These are phyloP conservation scores for Labroides dimidiatus DNA, from an alignment of 2,797 vertebrate genomes.

Conservation along the genomic window DNA sequence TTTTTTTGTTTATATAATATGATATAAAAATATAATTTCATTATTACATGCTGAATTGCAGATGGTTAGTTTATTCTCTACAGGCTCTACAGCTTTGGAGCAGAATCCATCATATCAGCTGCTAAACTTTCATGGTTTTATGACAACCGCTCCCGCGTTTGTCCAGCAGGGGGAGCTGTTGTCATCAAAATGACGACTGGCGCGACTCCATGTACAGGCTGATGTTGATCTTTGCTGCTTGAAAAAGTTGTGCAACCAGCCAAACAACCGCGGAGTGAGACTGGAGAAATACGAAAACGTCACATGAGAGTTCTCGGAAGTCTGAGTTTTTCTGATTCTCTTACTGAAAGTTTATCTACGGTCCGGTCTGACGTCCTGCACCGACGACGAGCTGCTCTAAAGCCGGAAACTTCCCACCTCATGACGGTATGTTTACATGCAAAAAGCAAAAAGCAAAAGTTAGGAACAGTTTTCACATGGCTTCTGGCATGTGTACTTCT, in stretches of 20 bases:
- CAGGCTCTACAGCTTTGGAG: no score
- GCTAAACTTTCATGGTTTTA: no score
- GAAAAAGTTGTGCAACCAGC: slow-evolving; percentile 70
- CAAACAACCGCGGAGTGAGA: slow-evolving; percentile 31
- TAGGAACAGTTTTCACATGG: not conserved
- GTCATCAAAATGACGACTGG: slow-evolving; percentile 34
- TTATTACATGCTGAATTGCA: no score
- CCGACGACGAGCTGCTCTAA: slow-evolving; percentile 22
- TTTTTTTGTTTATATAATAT: no score
- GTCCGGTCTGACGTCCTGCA: not conserved
- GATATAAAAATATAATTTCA: no score
- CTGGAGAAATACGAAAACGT: slow-evolving; percentile 36
- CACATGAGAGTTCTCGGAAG: slow-evolving; percentile 69
- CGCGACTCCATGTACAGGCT: not conserved
- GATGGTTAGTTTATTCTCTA: no score
- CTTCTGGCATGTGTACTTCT: not conserved
- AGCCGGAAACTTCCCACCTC: slow-evolving; percentile 4
- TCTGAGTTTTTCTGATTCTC: not conserved
- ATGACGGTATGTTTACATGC: slow-evolving; percentile 51
- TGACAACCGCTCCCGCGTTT: not conserved
- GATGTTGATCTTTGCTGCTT: not conserved
- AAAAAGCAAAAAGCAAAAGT: not conserved
- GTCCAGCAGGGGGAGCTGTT: slow-evolving; percentile 73
- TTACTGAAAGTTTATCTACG: not conserved
- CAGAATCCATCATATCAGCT: no score